phyloP scores from a whole-genome alignment of 2,797 vertebrate species.

The Tachyglossus aculeatus region DNA sequence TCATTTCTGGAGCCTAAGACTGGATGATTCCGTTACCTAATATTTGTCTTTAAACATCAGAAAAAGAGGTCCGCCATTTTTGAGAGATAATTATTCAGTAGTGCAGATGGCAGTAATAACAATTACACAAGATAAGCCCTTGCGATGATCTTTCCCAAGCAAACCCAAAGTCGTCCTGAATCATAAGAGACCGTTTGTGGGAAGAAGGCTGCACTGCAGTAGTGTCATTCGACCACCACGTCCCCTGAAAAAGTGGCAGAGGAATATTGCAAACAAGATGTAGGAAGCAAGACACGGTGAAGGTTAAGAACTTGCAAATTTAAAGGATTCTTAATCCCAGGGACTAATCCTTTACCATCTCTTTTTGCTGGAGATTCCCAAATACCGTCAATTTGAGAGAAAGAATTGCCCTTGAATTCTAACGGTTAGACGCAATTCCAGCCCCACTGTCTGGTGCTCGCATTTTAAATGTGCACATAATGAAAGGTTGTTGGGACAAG shows the following conservation, averaged over 20 bases:
- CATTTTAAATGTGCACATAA: conserved; percentile 27
- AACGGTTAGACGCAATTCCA: conserved; percentile 38
- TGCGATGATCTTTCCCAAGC: conserved; percentile 72
- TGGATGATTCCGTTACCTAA: conserved; percentile 70
- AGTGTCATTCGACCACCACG: conserved; percentile 27
- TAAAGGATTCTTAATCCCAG: conserved; percentile 57
- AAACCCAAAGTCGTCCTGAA: conserved; percentile 63
- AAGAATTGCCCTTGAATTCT: background rate
- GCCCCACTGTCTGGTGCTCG: conserved; percentile 7
- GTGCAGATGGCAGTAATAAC: conserved; percentile 77
- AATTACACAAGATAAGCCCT: conserved; percentile 75
- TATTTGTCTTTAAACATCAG: conserved; percentile 76
- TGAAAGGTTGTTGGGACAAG: conserved; percentile 55
- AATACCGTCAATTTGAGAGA: conserved; percentile 31
- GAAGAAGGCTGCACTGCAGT: conserved; percentile 69
- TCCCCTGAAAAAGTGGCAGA: conserved; percentile 47
- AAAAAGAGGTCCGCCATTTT: conserved; percentile 70
- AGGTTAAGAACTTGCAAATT: conserved; percentile 49
- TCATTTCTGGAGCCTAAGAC: conserved; percentile 55
- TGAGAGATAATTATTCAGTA: conserved; percentile 77
- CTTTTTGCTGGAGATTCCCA: conserved; percentile 40
- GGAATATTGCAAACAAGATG: conserved; percentile 22
- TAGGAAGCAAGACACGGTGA: conserved; percentile 27
- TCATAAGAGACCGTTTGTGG: conserved; percentile 65
- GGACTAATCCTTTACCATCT: conserved; percentile 49